Conservation (phyloP, 1,140 invertebrate genomes). For the Drosophila melanogaster region DNA sequence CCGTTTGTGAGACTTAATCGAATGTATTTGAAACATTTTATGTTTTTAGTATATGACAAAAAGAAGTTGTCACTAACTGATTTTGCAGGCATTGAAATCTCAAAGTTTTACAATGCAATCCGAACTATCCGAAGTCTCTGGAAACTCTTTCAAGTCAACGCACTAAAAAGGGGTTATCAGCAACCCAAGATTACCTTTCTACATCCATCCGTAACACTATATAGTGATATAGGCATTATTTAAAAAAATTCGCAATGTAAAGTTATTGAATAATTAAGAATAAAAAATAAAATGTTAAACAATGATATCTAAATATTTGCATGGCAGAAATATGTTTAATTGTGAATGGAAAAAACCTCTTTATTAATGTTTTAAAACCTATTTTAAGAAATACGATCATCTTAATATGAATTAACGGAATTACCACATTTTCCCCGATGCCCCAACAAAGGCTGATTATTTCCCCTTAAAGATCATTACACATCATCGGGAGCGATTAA, state of each 20-base stretch:
- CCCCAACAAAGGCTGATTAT: conserved; percentile 25
- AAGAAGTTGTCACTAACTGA: too few relatives aligned
- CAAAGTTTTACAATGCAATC: neutral
- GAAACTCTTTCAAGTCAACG: neutral
- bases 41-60: neutral
- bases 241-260: too few relatives aligned
- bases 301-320: too few relatives aligned
- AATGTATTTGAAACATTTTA: neutral
- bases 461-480: conserved; percentile 45
- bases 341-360: neutral
- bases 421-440: conserved; percentile 24
- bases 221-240: neutral
- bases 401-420: conserved; percentile 9
- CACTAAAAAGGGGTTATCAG: too few relatives aligned
- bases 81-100: too few relatives aligned
- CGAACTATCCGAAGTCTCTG: neutral
- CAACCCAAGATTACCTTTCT: neutral
- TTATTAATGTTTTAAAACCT: neutral
- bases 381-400: neutral
- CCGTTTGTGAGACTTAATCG: too few relatives aligned
- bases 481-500: conserved; percentile 41
- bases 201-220: neutral
- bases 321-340: neutral
- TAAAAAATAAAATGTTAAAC: too few relatives aligned
- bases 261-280: too few relatives aligned